Evolutionary conservation across 2,113 vertebrate species (phyloP).

Genomic region (Paramormyrops kingsleyae): DNA sequence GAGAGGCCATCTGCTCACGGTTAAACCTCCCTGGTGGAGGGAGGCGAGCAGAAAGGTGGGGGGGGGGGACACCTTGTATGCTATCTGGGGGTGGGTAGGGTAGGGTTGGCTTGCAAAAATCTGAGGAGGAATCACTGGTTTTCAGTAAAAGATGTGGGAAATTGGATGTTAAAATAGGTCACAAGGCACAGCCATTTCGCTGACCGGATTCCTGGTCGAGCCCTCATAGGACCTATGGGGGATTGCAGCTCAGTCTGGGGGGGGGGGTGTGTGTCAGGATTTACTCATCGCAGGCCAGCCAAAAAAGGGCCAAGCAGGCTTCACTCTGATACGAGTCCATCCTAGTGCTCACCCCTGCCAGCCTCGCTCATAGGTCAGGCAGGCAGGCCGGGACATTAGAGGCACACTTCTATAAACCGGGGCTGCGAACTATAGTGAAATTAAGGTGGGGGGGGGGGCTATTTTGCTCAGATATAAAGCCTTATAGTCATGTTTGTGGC

Average conservation of each 20-base stretch:
- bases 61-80: slow-evolving; percentile 46
- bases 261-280: neutral
- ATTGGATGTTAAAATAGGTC: slow-evolving; percentile 4
- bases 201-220: neutral
- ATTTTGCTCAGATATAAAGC: too few relatives aligned
- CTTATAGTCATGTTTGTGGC: too few relatives aligned
- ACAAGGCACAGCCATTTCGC: neutral
- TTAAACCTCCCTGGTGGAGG: slow-evolving; percentile 56
- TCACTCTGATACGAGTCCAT: neutral
- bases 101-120: neutral
- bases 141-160: neutral
- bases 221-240: neutral
- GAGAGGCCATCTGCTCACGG: slow-evolving; percentile 64
- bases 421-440: neutral
- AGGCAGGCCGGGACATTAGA: neutral
- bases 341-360: neutral
- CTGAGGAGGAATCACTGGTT: neutral
- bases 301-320: neutral
- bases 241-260: neutral
- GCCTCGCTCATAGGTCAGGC: neutral
- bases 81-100: neutral
- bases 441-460: too few relatives aligned
- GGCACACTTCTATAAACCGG: neutral
- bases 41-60: slow-evolving; percentile 58
- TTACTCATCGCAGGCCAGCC: neutral